phyloP scores from a whole-genome alignment of 2,113 vertebrate species.

The Erythrocebus patas region DNA sequence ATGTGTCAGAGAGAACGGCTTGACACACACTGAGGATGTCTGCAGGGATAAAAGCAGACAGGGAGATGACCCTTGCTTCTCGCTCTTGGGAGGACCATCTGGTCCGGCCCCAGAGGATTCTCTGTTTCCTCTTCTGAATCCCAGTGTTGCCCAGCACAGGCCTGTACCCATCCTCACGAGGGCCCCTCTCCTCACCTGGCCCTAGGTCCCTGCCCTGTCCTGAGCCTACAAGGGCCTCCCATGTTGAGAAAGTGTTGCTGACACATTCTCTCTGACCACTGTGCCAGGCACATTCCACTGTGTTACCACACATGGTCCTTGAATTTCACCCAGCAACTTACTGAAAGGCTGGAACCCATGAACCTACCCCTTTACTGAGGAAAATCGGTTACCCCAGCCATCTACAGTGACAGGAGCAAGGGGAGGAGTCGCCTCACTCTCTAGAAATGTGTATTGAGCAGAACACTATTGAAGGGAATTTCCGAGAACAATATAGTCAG shows the following conservation, averaged over 20 bases:
- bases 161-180: rapidly evolving
- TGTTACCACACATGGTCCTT: neutral
- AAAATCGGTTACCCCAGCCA: neutral
- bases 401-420: rapidly evolving
- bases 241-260: neutral
- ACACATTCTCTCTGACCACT: neutral
- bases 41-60: neutral
- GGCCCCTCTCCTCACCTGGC: rapidly evolving
- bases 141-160: rapidly evolving
- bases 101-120: rapidly evolving
- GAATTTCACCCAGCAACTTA: neutral
- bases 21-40: neutral
- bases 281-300: neutral
- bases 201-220: neutral
- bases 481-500: neutral
- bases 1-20: neutral
- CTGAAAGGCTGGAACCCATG: neutral
- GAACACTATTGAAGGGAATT: neutral
- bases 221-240: neutral
- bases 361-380: neutral
- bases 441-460: neutral
- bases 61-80: neutral
- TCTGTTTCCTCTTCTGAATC: neutral
- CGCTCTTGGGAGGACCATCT: neutral
- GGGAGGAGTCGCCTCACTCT: neutral